Conservation (phyloP, 2,888 invertebrate genomes). For the Pollenia labialis region DNA sequence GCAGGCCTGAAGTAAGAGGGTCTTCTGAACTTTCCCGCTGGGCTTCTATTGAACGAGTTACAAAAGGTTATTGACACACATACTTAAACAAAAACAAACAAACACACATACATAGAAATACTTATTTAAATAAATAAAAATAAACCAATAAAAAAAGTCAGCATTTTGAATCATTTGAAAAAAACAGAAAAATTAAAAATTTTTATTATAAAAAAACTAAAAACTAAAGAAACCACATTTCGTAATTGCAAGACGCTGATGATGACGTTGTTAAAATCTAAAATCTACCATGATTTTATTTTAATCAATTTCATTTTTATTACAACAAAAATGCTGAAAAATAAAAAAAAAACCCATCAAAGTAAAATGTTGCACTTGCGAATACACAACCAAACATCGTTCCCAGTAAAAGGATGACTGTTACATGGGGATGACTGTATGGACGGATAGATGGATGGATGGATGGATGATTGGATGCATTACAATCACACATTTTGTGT, state of each 20-base stretch:
- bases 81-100: not conserved
- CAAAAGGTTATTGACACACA: conserved; percentile 56
- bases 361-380: not conserved
- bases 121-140: not conserved
- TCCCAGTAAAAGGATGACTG: conserved; percentile 2
- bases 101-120: not conserved
- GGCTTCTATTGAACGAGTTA: conserved; percentile 19
- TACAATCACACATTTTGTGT: conserved; percentile 54
- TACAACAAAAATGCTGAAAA: conserved; percentile 3
- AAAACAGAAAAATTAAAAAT: conserved; percentile 6
- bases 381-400: not conserved
- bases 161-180: conserved; percentile 48
- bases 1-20: too few relatives aligned
- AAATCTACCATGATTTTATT: conserved; percentile 62
- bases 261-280: conserved; percentile 27
- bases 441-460: not conserved
- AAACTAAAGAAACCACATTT: conserved; percentile 33
- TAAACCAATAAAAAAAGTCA: not conserved
- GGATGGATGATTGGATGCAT: conserved; percentile 28
- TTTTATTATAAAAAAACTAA: not conserved
- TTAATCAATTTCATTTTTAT: conserved; percentile 62
- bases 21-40: too few relatives aligned
- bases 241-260: conserved; percentile 4
- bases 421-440: not conserved
- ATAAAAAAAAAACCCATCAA: not conserved